Percentiles rank a stretch among this genome's conserved stretches.
phyloP scores from a whole-genome alignment of 2,888 invertebrate species.

The Apantesis nais region DNA sequence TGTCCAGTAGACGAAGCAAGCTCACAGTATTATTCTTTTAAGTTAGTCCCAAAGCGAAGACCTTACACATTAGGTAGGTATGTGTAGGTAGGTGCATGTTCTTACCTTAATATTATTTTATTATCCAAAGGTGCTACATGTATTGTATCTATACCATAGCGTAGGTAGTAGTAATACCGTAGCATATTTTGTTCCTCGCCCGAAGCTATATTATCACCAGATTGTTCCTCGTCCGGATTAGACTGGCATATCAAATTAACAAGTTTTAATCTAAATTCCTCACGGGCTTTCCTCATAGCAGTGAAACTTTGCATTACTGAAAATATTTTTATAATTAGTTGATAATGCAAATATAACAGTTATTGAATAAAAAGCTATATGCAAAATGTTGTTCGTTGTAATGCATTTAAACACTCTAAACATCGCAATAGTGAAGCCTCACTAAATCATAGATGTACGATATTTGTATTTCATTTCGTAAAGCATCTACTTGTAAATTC shows the following conservation, averaged over 20 bases:
- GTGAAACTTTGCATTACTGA: constrained; percentile 88
- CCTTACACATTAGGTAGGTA: background rate
- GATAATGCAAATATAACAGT: background rate
- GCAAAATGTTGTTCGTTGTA: background rate
- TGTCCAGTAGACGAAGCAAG: too few relatives aligned
- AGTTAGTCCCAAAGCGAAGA: background rate
- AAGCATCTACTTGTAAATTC: background rate
- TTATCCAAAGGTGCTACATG: constrained; percentile 94
- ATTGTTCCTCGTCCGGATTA: constrained; percentile 70
- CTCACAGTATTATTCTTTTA: background rate
- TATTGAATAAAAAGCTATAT: background rate
- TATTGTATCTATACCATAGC: constrained; percentile 95
- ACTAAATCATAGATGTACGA: background rate
- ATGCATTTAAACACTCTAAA: background rate
- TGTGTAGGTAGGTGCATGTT: too few relatives aligned
- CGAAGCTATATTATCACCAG: constrained; percentile 79
- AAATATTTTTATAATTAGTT: constrained; percentile 8
- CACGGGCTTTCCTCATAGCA: constrained; percentile 89
- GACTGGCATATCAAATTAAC: constrained; percentile 90
- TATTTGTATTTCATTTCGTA: background rate
- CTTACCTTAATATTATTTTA: constrained; percentile 88
- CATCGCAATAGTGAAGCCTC: background rate
- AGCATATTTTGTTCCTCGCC: constrained; percentile 89
- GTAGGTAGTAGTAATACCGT: constrained; percentile 95
- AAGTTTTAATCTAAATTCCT: constrained; percentile 92